Evolutionary conservation across 2,797 vertebrate genomes (phyloP), one percentile per base, ranked within the genome.

Genomic region (Anableps anableps): DNA sequence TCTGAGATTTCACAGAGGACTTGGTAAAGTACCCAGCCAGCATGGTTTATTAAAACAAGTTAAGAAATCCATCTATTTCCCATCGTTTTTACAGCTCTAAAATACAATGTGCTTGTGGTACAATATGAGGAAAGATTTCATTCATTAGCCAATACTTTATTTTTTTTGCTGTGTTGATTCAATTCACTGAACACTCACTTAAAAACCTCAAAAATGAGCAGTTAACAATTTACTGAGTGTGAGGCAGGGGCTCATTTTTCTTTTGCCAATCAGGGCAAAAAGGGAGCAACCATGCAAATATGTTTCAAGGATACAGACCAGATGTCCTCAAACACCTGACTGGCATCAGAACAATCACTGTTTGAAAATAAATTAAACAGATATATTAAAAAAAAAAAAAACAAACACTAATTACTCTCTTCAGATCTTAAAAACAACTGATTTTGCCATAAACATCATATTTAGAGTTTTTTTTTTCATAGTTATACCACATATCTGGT

Each of bases 61-160:
- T 47, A 73, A 58, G 19, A 74, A 66, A 83, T n/a, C 21, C 13
- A 48, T 71, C 75, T 34, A 73, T 74, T 60, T 83, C 77, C 80
- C 55, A 55, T 26, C 41, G 70, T 80, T 81, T 86, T 84, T 76
- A 72, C 51, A 45, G 50, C 53, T 36, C 19, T 45, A 74, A 38
- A 75, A 62, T 31, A 26, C n/a, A 75, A 75, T 47, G 47, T 76
- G 29, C 70, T 74, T 86, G 72, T 36, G 78, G 80, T 71, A n/a
- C 53, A 38, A 6, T 51, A 16, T 51, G 34, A n/a, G 14, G 34
- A 70, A 34, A 68, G 47, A 51, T 17, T 26, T 70, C 8, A n/a
- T 23, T 41, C 23, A 34, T 51, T 26, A 43, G 26, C 50, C 34
- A 51, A 77, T 3, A 72, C 78, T 51, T 71, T 79, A 4, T 80